Evolutionary conservation across 2,888 invertebrate species (phyloP).

Genomic region (Mythimna loreyi): DNA sequence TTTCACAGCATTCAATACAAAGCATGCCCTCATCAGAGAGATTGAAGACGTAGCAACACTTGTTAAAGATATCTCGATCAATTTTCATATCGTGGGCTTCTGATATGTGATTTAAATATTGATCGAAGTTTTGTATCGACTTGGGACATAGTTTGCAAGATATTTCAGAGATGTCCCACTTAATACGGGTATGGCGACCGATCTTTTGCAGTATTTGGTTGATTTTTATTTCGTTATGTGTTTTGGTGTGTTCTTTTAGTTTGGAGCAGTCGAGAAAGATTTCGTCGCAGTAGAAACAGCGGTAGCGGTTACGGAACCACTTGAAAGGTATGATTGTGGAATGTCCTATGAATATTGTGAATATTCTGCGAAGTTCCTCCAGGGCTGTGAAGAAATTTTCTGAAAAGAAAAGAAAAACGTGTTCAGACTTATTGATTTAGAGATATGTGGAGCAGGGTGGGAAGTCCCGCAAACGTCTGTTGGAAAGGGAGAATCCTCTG

Average conservation of each 20-base stretch:
- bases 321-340: constrained; percentile 71
- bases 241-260: constrained; percentile 39
- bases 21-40: constrained; percentile 70
- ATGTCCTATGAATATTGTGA: constrained; percentile 57
- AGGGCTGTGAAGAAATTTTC: not conserved
- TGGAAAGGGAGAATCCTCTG: too few species aligned
- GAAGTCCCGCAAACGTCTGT: too few species aligned
- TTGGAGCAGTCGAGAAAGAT: constrained; percentile 35
- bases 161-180: constrained; percentile 74
- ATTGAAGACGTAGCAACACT: constrained; percentile 65
- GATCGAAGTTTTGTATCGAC: constrained; percentile 59
- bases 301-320: constrained; percentile 66
- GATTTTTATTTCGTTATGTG: constrained; percentile 30
- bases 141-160: constrained; percentile 72
- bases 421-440: constrained; percentile 31
- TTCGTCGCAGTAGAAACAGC: constrained; percentile 71
- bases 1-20: constrained; percentile 70
- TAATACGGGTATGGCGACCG: constrained; percentile 64
- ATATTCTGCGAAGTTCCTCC: constrained; percentile 42
- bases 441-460: too few species aligned
- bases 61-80: constrained; percentile 59
- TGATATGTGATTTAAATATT: constrained; percentile 64
- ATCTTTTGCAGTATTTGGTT: constrained; percentile 17
- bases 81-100: constrained; percentile 62
- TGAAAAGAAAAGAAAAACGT: constrained; percentile 40